Evolutionary conservation across 2,113 vertebrate genomes (phyloP).

Genomic region (Oostethus manadensis): DNA sequence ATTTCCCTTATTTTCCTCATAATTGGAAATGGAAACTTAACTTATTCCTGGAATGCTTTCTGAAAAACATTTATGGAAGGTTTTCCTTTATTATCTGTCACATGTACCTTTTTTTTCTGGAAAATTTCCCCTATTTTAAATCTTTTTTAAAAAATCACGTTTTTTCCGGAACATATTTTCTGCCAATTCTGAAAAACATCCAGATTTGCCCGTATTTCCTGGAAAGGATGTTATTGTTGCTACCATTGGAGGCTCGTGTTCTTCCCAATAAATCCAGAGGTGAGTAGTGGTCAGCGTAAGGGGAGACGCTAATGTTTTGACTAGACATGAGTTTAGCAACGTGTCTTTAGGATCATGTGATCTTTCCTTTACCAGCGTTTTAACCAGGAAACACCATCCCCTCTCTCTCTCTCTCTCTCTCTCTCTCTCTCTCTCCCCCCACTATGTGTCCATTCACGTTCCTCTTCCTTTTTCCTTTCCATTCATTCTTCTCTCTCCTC

Average conservation of each 20-base stretch:
- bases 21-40: too few relatives aligned
- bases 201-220: too few relatives aligned
- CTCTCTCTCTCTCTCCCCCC: neutral
- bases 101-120: too few relatives aligned
- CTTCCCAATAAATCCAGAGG: conserved; percentile 38
- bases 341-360: conserved; percentile 14
- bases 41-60: too few relatives aligned
- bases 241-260: conserved; percentile 20
- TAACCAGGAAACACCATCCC: neutral
- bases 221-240: conserved; percentile 23
- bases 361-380: neutral
- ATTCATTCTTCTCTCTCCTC: conserved; percentile 6
- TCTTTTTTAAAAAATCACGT: too few relatives aligned
- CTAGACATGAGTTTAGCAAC: conserved; percentile 37
- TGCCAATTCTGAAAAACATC: too few relatives aligned
- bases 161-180: too few relatives aligned
- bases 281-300: conserved; percentile 37
- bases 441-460: conserved; percentile 11
- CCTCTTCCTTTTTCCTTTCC: neutral
- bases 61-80: too few relatives aligned
- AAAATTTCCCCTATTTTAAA: too few relatives aligned
- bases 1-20: too few relatives aligned
- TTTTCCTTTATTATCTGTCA: too few relatives aligned
- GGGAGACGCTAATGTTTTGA: conserved; percentile 34
- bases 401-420: neutral